Conservation (phyloP, 2,797 vertebrate species). For the Acridotheres tristis region DNA sequence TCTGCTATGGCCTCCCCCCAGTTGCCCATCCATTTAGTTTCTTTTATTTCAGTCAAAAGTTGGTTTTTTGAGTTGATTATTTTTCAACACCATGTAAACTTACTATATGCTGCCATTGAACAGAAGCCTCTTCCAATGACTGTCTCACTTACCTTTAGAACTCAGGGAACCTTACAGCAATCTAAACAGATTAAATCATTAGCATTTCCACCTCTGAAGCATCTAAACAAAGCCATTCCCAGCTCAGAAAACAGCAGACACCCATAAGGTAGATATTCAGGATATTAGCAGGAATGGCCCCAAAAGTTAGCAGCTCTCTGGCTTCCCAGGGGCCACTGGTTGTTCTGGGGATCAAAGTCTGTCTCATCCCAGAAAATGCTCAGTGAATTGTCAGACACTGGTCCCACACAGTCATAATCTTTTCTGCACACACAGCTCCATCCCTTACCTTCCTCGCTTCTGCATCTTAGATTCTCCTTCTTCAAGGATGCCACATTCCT, state of each 20-base stretch:
- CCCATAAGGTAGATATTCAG: not conserved
- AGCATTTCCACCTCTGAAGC: not conserved
- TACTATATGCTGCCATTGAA: not conserved
- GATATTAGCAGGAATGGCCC: not conserved
- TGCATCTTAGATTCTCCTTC: not conserved
- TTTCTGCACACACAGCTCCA: not conserved
- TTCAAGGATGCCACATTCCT: not conserved
- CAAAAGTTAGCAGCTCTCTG: not conserved
- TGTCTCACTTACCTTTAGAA: not conserved
- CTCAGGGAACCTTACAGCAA: not conserved
- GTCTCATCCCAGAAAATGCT: not conserved
- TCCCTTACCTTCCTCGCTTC: not conserved
- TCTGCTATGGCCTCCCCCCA: not conserved
- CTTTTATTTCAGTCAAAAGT: not conserved
- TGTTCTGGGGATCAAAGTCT: not conserved
- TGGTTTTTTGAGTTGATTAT: fast-evolving
- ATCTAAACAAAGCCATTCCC: not conserved
- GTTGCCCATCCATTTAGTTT: not conserved
- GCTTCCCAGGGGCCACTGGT: not conserved
- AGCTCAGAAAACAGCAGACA: not conserved
- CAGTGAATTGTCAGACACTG: not conserved
- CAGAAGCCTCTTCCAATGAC: not conserved
- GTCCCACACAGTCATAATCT: fast-evolving
- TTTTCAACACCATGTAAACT: not conserved
- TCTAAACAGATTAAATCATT: not conserved